Conservation (phyloP, 2,888 invertebrate genomes). For the Campoplex nolae region DNA sequence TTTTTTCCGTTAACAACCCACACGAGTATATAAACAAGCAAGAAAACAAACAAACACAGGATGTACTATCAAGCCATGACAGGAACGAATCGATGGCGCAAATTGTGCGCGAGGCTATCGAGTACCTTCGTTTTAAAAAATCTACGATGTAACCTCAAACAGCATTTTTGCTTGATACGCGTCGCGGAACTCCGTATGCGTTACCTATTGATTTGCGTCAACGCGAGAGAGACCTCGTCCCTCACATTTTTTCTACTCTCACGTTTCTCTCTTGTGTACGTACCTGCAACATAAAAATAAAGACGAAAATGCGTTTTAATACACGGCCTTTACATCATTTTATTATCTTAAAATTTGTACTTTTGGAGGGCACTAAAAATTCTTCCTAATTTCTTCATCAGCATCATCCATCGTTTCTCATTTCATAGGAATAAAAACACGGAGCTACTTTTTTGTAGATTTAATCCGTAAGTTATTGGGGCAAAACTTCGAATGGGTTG, state of each 20-base stretch:
- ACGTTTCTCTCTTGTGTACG: conserved; percentile 42
- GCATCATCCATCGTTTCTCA: neutral
- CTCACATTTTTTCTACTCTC: conserved; percentile 41
- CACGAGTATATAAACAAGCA: neutral
- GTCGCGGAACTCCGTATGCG: conserved; percentile 11
- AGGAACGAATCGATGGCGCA: conserved; percentile 36
- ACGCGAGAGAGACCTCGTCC: conserved; percentile 22
- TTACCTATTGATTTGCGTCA: conserved; percentile 60
- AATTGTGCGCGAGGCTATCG: conserved; percentile 7
- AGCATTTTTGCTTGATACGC: conserved; percentile 7
- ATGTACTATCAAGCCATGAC: neutral
- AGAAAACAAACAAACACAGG: conserved; percentile 1
- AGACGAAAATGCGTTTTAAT: conserved; percentile 38
- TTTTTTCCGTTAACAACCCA: neutral
- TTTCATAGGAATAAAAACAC: neutral
- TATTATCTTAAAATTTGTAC: neutral
- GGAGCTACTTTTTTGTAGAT: too few relatives aligned
- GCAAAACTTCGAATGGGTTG: too few relatives aligned
- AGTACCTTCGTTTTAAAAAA: neutral
- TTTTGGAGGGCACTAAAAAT: neutral
- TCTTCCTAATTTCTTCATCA: too few relatives aligned
- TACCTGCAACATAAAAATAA: conserved; percentile 69
- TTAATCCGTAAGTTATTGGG: too few relatives aligned
- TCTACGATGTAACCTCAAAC: neutral
- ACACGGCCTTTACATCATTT: neutral